phyloP scores from a whole-genome alignment of 2,113 vertebrate genomes.

The Murina feae region DNA sequence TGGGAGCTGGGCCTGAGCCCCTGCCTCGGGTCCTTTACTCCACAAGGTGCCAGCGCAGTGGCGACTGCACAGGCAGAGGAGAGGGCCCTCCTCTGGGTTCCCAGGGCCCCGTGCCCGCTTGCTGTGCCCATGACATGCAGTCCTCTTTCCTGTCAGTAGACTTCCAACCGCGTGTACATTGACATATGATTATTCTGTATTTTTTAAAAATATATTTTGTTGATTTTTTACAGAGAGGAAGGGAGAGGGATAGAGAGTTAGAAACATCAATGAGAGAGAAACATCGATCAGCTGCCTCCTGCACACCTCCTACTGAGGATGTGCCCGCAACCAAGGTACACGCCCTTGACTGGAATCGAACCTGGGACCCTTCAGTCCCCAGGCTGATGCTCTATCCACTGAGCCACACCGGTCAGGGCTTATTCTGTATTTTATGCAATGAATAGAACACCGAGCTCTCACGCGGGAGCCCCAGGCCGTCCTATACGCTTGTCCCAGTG shows the following conservation, averaged over 20 bases:
- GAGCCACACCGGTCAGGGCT: too few relatives aligned
- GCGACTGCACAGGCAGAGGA: neutral
- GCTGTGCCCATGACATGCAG: neutral
- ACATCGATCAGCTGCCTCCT: too few relatives aligned
- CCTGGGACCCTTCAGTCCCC: too few relatives aligned
- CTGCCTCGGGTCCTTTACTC: slow-evolving; percentile 20
- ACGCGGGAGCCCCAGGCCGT: neutral
- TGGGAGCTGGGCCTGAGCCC: neutral
- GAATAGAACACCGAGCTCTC: neutral
- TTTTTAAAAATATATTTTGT: too few relatives aligned
- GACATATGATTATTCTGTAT: neutral
- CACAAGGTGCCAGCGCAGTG: neutral
- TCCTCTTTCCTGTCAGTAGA: neutral
- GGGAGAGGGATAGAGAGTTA: too few relatives aligned
- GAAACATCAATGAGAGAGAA: too few relatives aligned
- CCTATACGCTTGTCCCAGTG: neutral
- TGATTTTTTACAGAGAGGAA: too few relatives aligned
- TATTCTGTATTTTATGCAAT: neutral
- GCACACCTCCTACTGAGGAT: too few relatives aligned
- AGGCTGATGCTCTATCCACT: too few relatives aligned
- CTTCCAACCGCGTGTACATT: neutral
- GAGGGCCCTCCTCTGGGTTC: neutral
- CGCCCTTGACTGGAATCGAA: too few relatives aligned
- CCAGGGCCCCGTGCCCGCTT: neutral
- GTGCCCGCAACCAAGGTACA: too few relatives aligned